A percentile compares a stretch with the other conserved stretches of the same genome.
These are phyloP conservation scores for Alces alces DNA, from an alignment of 2,113 vertebrate species.

Conservation along the genomic window DNA sequence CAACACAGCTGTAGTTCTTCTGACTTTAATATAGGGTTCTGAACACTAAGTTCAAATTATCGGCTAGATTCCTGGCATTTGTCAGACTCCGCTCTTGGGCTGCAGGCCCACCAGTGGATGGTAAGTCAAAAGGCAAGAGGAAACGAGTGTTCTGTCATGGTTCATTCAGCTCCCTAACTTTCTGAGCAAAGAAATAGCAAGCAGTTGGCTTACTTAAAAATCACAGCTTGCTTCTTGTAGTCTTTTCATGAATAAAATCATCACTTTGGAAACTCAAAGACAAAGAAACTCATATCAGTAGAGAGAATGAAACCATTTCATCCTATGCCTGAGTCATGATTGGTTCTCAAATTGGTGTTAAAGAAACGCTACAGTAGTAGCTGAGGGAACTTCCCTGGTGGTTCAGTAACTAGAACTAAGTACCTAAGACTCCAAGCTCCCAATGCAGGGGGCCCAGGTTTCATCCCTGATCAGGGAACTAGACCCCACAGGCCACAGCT, in stretches of 20 bases:
- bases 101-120: background rate
- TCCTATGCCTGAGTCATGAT: background rate
- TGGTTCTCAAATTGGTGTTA: background rate
- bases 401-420: background rate
- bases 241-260: constrained; percentile 35
- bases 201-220: background rate
- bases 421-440: background rate
- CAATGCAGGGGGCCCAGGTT: background rate
- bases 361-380: background rate
- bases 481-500: background rate
- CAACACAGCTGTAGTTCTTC: background rate
- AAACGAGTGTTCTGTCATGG: background rate
- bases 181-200: background rate
- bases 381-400: background rate
- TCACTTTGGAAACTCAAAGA: background rate
- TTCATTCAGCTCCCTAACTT: background rate
- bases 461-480: background rate
- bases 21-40: background rate
- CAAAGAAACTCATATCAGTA: background rate
- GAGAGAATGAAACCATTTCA: background rate
- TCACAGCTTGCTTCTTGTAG: background rate
- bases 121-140: background rate
- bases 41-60: background rate
- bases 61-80: background rate
- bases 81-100: background rate